Conservation (phyloP, 2,113 vertebrate genomes). For the Sialia sialis region DNA sequence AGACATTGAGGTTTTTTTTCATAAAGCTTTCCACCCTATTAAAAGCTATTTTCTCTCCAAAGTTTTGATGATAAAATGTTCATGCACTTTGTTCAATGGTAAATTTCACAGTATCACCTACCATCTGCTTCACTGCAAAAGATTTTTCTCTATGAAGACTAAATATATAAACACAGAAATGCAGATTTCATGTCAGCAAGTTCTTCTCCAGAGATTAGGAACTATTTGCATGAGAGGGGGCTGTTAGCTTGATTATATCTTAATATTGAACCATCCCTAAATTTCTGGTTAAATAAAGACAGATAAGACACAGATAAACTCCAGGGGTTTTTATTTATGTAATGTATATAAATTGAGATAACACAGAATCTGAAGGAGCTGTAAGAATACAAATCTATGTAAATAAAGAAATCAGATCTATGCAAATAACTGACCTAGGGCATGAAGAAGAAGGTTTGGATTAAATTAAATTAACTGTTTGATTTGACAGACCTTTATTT, state of each 20-base stretch:
- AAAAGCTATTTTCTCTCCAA: constrained; percentile 18
- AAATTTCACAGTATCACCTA: constrained; percentile 1
- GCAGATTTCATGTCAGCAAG: constrained; percentile 27
- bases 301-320: background rate
- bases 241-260: constrained; percentile 38
- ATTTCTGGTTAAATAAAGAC: constrained; percentile 16
- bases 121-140: constrained; percentile 21
- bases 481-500: background rate
- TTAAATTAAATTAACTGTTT: background rate
- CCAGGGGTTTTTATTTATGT: background rate
- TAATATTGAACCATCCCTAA: background rate
- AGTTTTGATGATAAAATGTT: background rate
- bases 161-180: constrained; percentile 27
- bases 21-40: background rate
- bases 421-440: background rate
- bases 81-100: background rate
- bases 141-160: background rate
- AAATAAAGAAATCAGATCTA: constrained; percentile 25
- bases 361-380: background rate
- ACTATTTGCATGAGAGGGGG: background rate
- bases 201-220: constrained; percentile 31
- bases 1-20: background rate
- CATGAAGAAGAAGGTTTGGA: background rate
- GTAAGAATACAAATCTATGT: background rate
- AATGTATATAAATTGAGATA: constrained; percentile 13